phyloP scores from a whole-genome alignment of 2,888 invertebrate species.

The Drosophila kambysellisi region DNA sequence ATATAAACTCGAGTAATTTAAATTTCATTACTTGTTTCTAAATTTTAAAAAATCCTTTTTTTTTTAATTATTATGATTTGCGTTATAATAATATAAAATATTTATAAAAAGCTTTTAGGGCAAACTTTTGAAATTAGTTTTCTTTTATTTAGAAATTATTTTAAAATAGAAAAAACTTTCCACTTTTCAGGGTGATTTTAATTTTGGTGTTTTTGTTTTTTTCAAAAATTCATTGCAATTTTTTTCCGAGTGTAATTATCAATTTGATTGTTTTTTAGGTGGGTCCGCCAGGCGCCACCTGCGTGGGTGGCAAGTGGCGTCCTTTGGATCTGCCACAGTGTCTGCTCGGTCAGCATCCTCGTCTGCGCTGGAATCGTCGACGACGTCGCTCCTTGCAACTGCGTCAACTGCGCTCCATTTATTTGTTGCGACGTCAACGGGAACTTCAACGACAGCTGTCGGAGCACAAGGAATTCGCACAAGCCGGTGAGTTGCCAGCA shows the following conservation, averaged over 20 bases:
- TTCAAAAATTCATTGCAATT: background rate
- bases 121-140: too few species aligned
- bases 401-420: slow-evolving; percentile 79
- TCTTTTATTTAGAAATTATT: too few species aligned
- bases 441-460: slow-evolving; percentile 63
- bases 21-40: too few species aligned
- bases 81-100: too few species aligned
- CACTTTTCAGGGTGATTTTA: too few species aligned
- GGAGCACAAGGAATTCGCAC: slow-evolving; percentile 42
- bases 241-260: background rate
- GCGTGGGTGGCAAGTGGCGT: slow-evolving; percentile 97
- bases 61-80: too few species aligned
- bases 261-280: slow-evolving; percentile 82
- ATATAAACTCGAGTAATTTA: too few species aligned
- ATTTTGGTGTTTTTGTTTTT: too few species aligned
- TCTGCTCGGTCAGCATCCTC: slow-evolving; percentile 93
- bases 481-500: slow-evolving; percentile 14
- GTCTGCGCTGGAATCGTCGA: slow-evolving; percentile 92
- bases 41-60: too few species aligned
- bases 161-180: too few species aligned
- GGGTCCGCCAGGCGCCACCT: slow-evolving; percentile 97
- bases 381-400: slow-evolving; percentile 86
- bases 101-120: too few species aligned
- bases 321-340: slow-evolving; percentile 95
- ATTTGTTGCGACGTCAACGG: slow-evolving; percentile 76